Evolutionary conservation across 2,113 vertebrate genomes (phyloP), one percentile per base, ranked within the genome.

Genomic region (Spea bombifrons): DNA sequence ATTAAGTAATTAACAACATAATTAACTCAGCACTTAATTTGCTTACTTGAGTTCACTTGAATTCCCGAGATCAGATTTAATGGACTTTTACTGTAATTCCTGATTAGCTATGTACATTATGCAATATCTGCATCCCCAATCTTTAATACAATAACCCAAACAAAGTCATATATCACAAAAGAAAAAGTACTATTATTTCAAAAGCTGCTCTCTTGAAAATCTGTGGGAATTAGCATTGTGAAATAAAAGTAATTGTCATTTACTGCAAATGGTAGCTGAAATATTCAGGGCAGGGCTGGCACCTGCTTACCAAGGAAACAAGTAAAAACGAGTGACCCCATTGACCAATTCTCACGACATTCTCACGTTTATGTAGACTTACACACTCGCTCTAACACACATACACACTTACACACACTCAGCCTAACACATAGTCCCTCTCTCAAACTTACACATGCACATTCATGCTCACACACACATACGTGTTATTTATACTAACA

Each of bases 1-100:
- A 93, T 93, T 93, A 93, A 92, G 89, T 93, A 93, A 93, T 93
- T 92, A 93, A 91, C 90, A 92, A 90, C 88, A 89, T 92, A 92
- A 93, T 93, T 92, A 93, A 92, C 89, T 92, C 89, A 91, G 89
- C 89, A 91, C 78, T 92, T 90, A 91, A 92, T 92, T 92, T 91
- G 89, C 85, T 91, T 92, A 90, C 88, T 91, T 90, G 88, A 87
- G 78, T 89, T 92, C 89, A 90, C 87, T 92, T 91, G 87, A 88
- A 92, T 90, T 92, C 87, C 88, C 90, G 81, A 88, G 89, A 92
- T 88, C 83, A 86, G 85, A 89, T 87, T 90, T 92, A 91, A 91
- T 91, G 88, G 90, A 90, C 73, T 92, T 90, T 87, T 76, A 66
- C 78, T 88, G 81, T 90, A 87, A 89, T 90, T 92, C 87, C 90